phyloP scores from a whole-genome alignment of 2,113 vertebrate species.

The Microcebus ravelobensis region DNA sequence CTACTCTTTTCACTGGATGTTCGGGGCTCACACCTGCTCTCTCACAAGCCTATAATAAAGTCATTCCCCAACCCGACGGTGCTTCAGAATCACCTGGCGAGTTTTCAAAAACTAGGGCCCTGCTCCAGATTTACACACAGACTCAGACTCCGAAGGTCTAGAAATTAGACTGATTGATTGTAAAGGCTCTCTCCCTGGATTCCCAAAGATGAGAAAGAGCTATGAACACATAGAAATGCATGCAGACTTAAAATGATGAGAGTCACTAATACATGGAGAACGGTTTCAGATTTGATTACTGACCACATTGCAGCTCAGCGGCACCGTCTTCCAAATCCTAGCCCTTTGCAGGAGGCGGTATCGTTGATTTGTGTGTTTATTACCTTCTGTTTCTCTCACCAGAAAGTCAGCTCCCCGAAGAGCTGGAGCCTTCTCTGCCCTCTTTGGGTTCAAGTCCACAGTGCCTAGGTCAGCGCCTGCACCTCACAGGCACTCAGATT shows the following conservation, averaged over 20 bases:
- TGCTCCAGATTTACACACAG: neutral
- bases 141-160: neutral
- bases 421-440: neutral
- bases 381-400: neutral
- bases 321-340: fast-evolving
- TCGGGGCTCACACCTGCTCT: neutral
- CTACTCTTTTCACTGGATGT: neutral
- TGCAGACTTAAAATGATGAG: neutral
- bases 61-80: neutral
- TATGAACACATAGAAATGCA: fast-evolving
- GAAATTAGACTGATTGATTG: neutral
- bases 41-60: neutral
- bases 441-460: fast-evolving
- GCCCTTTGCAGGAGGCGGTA: neutral
- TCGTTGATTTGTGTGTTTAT: too few species aligned
- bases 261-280: neutral
- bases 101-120: neutral
- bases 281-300: neutral
- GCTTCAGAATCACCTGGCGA: neutral
- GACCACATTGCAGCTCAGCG: neutral
- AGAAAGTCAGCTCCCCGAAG: neutral
- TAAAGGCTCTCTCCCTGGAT: neutral
- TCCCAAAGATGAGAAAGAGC: neutral
- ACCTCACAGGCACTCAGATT: fast-evolving
- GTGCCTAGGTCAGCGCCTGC: neutral